Percentiles rank a stretch among this genome's conserved stretches.
Conservation (phyloP, 1,140 invertebrate genomes). For the Drosophila ironensis region DNA sequence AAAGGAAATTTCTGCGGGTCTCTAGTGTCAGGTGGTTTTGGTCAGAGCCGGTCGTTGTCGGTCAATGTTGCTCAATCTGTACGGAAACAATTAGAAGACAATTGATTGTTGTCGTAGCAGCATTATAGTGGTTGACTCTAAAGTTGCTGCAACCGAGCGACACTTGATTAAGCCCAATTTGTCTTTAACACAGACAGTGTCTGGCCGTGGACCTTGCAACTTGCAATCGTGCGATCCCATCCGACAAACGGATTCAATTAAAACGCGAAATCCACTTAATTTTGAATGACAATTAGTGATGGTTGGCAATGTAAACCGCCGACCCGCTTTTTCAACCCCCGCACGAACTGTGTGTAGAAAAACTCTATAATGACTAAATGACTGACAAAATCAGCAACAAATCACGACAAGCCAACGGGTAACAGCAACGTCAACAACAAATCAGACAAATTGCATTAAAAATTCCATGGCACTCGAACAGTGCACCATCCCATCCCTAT, state of each 20-base stretch:
- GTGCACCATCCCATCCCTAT: not conserved
- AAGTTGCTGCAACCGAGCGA: not conserved
- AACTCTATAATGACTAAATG: constrained; percentile 75
- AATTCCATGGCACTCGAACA: constrained; percentile 74
- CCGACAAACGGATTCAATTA: constrained; percentile 66
- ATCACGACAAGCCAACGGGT: constrained; percentile 70
- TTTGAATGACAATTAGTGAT: constrained; percentile 76
- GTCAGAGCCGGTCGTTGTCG: constrained; percentile 9
- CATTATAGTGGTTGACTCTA: constrained; percentile 5
- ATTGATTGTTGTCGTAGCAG: constrained; percentile 53
- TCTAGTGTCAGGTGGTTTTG: constrained; percentile 18
- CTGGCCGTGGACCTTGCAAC: constrained; percentile 2
- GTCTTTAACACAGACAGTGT: constrained; percentile 47
- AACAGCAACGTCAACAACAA: constrained; percentile 74
- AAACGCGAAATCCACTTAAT: constrained; percentile 76
- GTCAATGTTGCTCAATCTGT: constrained; percentile 54
- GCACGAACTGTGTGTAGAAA: constrained; percentile 16
- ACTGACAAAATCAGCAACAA: constrained; percentile 79
- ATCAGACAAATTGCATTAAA: constrained; percentile 81
- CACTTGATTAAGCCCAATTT: constrained; percentile 40
- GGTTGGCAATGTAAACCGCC: constrained; percentile 28
- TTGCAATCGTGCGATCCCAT: not conserved
- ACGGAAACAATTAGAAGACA: constrained; percentile 61
- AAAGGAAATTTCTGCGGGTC: constrained; percentile 23
- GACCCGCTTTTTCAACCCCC: constrained; percentile 13